Conservation (phyloP, 2,797 vertebrate genomes). For the Hybognathus amarus region DNA sequence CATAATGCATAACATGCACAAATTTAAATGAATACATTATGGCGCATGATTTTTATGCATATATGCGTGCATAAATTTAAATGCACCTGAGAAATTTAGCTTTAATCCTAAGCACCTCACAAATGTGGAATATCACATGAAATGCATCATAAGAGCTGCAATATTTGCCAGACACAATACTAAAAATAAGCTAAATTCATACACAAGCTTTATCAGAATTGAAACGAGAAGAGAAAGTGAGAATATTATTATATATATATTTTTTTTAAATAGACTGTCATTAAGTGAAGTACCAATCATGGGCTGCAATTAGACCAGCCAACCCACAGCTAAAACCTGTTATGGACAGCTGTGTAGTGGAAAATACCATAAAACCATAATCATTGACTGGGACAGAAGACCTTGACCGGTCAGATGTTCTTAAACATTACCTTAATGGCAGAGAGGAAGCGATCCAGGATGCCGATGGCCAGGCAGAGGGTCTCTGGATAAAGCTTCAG, state of each 20-base stretch:
- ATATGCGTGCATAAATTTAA: not conserved
- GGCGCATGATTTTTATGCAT: too few relatives aligned
- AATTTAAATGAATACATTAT: not conserved
- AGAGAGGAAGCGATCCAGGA: constrained; percentile 94
- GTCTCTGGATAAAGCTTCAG: constrained; percentile 97
- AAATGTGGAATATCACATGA: not conserved
- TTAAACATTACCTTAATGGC: constrained; percentile 87
- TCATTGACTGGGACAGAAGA: constrained; percentile 16
- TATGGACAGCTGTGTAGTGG: not conserved
- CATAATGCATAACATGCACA: not conserved
- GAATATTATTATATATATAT: not conserved
- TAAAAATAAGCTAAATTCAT: not conserved
- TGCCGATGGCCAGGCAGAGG: constrained; percentile 90
- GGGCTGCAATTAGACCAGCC: not conserved
- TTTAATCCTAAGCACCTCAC: not conserved
- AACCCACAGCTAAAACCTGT: not conserved
- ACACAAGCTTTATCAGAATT: not conserved
- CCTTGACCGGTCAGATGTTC: not conserved
- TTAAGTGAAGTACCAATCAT: not conserved
- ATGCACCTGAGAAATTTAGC: not conserved
- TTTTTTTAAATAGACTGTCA: not conserved
- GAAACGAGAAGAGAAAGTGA: not conserved
- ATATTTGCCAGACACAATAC: not conserved
- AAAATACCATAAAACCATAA: constrained; percentile 1
- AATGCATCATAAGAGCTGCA: not conserved